phyloP scores from a whole-genome alignment of 2,888 invertebrate species.

The Incurvaria masculella region DNA sequence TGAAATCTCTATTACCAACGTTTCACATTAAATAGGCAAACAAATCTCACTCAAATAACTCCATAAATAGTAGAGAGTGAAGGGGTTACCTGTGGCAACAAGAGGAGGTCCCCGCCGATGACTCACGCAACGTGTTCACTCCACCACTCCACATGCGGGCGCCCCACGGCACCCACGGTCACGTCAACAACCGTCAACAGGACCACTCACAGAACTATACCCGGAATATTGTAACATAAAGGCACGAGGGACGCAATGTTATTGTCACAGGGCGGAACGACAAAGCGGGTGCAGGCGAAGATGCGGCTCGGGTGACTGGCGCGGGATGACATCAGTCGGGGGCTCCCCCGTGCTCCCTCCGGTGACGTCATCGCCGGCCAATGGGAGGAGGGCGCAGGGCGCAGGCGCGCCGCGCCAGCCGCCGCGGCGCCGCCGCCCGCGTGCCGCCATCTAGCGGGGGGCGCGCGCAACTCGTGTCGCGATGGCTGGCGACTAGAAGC shows the following conservation, averaged over 20 bases:
- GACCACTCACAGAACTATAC: not conserved
- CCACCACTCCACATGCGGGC: not conserved
- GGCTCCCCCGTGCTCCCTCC: slow-evolving; percentile 34
- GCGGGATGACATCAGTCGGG: slow-evolving; percentile 36
- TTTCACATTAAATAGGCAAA: no score
- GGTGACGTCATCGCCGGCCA: slow-evolving; percentile 54
- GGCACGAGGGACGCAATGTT: not conserved
- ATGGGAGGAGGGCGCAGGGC: slow-evolving; percentile 39
- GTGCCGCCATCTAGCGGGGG: no score
- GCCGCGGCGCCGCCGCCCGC: slow-evolving; percentile 35
- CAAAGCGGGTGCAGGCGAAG: not conserved
- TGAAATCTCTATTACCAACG: no score
- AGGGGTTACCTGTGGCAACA: not conserved
- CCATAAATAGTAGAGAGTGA: not conserved
- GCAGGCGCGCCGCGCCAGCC: slow-evolving; percentile 47
- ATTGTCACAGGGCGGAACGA: not conserved
- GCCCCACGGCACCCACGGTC: no score
- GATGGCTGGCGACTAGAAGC: no score
- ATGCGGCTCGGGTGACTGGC: slow-evolving; percentile 45
- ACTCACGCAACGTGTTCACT: not conserved
- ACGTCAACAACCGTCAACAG: no score
- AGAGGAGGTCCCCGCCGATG: not conserved
- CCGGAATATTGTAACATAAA: not conserved
- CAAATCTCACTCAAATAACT: no score
- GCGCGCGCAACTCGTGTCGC: no score